Evolutionary conservation across 2,113 vertebrate species (phyloP), one percentile per base, ranked within the genome.

Genomic region (Cromileptes altivelis): DNA sequence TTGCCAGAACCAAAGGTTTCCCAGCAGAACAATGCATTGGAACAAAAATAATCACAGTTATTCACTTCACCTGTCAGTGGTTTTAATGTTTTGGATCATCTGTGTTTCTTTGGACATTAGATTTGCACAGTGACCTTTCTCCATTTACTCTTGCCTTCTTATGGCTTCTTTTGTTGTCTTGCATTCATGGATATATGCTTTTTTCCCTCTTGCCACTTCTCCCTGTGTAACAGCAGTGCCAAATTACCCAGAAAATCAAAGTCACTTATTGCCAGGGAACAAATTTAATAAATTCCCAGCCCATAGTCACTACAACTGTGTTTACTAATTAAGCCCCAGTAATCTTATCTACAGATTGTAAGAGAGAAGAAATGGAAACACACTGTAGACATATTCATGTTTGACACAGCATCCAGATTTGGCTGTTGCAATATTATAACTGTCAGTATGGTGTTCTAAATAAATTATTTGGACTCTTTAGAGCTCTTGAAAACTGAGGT

Each of bases 311-410:
- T 55, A n/a, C 45, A 81, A 67, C 14, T 23, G 57, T n/a, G 19
- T 72, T 69, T 18, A 25, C 13, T n/a, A 53, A 72, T 50, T 61
- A 56, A 74, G 30, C 14, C 27, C 8, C 45, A 52, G 27, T 81
- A 47, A 71, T 71, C 21, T 25, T 50, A 45, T 45, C 42, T 12
- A 13, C 25, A 33, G 14, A 45, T 45, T 9, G 11, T 1, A 12
- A 11, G 11, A 45, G 42, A 45, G 42, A 45, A 3, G 42, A 45
- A 45, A 12, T 9, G 42, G 3, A 45, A 37, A 37, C 33, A 17
- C 52, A 57, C 15, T 30, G 42, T 19, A 4, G 30, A 30, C 30
- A 30, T 45, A 11, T 45, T 45, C 42, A 45, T 45, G 42, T 45
- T 45, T 45, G 42, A 45, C 42, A 45, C 9, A 45, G 42, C 11